Percentiles rank a stretch among this genome's conserved stretches.
Evolutionary conservation across 2,797 vertebrate genomes (phyloP).

Genomic region (Halcyon badia): DNA sequence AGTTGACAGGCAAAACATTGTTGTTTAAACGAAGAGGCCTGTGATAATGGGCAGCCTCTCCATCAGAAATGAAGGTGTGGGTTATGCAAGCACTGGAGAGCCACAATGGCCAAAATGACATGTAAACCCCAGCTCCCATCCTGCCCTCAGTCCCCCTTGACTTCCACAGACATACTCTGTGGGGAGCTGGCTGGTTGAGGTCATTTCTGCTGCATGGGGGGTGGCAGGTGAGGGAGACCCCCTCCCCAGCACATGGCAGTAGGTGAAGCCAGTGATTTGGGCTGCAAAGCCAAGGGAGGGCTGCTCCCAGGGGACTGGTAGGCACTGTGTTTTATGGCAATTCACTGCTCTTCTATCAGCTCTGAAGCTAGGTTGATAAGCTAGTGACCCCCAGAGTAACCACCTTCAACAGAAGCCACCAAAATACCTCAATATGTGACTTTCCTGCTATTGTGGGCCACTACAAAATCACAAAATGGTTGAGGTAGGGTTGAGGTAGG

Average conservation of each 20-base stretch:
- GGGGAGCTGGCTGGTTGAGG: neutral
- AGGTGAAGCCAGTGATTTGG: neutral
- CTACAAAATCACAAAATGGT: neutral
- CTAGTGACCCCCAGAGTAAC: neutral
- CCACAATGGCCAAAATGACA: neutral
- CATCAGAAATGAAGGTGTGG: accelerated
- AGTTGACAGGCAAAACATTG: neutral
- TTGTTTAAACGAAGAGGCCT: neutral
- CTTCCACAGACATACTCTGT: neutral
- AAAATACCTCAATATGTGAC: neutral
- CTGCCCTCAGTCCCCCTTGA: neutral
- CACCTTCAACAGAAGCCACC: neutral
- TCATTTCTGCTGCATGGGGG: neutral
- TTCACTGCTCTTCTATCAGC: neutral
- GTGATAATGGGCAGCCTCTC: neutral
- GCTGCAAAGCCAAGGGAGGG: neutral
- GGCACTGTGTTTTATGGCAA: neutral
- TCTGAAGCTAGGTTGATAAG: neutral
- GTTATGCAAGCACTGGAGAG: accelerated
- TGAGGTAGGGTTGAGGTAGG: neutral
- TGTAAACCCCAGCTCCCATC: neutral
- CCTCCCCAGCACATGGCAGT: accelerated
- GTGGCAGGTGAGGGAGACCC: neutral
- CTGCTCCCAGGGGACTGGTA: neutral
- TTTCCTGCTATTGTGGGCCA: neutral